Base-by-base conservation (phyloP, 1,140 invertebrate genomes). In the Branchinecta lynchi region DNA sequence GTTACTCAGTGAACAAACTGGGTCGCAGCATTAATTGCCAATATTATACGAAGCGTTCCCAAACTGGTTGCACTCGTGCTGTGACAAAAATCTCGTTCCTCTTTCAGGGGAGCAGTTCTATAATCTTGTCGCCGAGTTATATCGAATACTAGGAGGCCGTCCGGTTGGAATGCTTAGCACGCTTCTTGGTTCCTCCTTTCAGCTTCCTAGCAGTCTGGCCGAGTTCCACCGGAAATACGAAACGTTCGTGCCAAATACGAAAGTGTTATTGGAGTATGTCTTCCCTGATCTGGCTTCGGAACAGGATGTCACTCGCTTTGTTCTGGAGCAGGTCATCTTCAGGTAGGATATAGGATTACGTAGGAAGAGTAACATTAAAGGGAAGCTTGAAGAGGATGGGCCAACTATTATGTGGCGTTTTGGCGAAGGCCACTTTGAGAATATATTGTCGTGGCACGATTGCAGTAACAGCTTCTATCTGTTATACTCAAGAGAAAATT, bases 341-440 rank as follows among this genome's bases (percentile, higher is more conserved):
- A 60, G 51, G 51, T 60, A 60, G 32, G 32, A 60, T 60, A 60
- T 60, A n/a, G n/a, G n/a, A n/a, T n/a, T n/a, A n/a, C n/a, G n/a
- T n/a, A n/a, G n/a, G n/a, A n/a, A n/a, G n/a, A n/a, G n/a, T n/a
- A n/a, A n/a, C n/a, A 51, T 51, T 51, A 9, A 51, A 9, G 9
- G 46, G 46, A n/a, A 51, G 9, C 9, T 51, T 51, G n/a, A n/a
- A n/a, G 46, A n/a, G n/a, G n/a, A n/a, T n/a, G n/a, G n/a, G n/a
- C n/a, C n/a, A n/a, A n/a, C n/a, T n/a, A n/a, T n/a, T n/a, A n/a
- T n/a, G n/a, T n/a, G n/a, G n/a, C n/a, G n/a, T n/a, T n/a, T n/a
- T n/a, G n/a, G n/a, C n/a, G n/a, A n/a, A n/a, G n/a, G n/a, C n/a
- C n/a, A n/a, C n/a, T n/a, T n/a, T n/a, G n/a, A n/a, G n/a, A n/a